Base-by-base conservation (phyloP, 2,113 vertebrate species). In the Tautogolabrus adspersus region DNA sequence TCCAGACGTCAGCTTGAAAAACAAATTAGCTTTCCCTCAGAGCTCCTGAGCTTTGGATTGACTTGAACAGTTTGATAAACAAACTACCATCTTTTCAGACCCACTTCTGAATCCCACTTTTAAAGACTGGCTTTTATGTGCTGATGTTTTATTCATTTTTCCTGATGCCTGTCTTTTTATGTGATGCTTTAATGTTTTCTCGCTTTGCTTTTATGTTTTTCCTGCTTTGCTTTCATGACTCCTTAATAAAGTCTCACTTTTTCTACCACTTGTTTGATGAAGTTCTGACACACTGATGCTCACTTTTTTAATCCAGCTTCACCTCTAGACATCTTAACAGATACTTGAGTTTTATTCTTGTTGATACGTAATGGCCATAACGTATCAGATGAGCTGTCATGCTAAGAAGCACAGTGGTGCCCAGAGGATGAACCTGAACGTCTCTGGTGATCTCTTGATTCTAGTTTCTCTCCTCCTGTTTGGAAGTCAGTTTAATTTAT, bases 81-180 rank as follows among this genome's bases (percentile, higher is more conserved):
- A n/a, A 37, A 67, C 68, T 2, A 23, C 73, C 34, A 26, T 83
- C 66, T 42, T 78, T 11, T 49, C 30, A 34, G 66, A 84, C 77
- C 69, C 75, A 71, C 72, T 79, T 66, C 52, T 77, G 52, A 82
- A 51, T 70, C 77, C 71, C 64, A 65, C 72, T 79, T 81, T 88
- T 81, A 79, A 44, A 56, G 44, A 73, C 74, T 62, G 18, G 65
- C 82, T 80, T 79, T 84, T 59, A 82, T 87, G 84, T 69, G 73
- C 40, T 52, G 22, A 87, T 79, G 77, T 85, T 89, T 89, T 85
- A 89, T 83, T 85, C 56, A 89, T 89, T 37, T 75, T 75, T 84
- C 69, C 70, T 75, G 79, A 82, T 10, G 69, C 63, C 57, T 16
- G 49, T 69, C 76, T 78, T 83, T 87, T 81, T 60, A 87, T 87